Base-by-base conservation (phyloP, 1,140 invertebrate species). In the Dendrolimus kikuchii region DNA sequence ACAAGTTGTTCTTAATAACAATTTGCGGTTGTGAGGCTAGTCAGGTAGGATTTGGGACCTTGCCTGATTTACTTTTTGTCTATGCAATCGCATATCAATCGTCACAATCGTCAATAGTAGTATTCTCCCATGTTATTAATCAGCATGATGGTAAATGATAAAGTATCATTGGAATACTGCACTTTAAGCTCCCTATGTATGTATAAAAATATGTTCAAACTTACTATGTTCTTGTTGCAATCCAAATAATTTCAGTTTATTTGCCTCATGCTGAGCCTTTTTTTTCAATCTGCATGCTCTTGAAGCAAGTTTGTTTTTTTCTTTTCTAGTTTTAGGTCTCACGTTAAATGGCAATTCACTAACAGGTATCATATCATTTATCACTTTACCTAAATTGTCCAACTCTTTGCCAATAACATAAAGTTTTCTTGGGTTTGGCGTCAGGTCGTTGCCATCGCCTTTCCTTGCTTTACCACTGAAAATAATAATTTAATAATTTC, bases 261-360 rank as follows among this genome's bases (percentile, higher is more conserved):
- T 97, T 4, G 96, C 96, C 85, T 97, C 96, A 78, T 98, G 96
- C 79, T 98, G 96, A 7, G 96, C 96, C 83, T 98, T 98, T 78
- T 97, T 98, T 89, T 98, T 98, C 59, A 98, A 87, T 51, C 97
- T 90, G 85, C 97, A 99, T 39, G 97, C 97, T 51, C 98, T 92
- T 0, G 97, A 99, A 5, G 98, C 97, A 37, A 99, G 88, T 88
- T 99, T 99, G 80, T 99, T 99, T 76, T 99, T 99, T 83, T 99
- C 97, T 83, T 98, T 98, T 36, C 97, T 91, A 5, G 96, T 96
- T 81, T 96, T 97, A 4, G 95, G 95, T 60, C 96, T 89, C 2
- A 93, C 92, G 71, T 94, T 95, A 68, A 96, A 95, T 23, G 97
- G 96, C 66, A 98, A 87, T 77, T 99, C 97, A 67, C 94, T 96